Conservation (phyloP, 2,888 invertebrate genomes). For the Phalera bucephala region DNA sequence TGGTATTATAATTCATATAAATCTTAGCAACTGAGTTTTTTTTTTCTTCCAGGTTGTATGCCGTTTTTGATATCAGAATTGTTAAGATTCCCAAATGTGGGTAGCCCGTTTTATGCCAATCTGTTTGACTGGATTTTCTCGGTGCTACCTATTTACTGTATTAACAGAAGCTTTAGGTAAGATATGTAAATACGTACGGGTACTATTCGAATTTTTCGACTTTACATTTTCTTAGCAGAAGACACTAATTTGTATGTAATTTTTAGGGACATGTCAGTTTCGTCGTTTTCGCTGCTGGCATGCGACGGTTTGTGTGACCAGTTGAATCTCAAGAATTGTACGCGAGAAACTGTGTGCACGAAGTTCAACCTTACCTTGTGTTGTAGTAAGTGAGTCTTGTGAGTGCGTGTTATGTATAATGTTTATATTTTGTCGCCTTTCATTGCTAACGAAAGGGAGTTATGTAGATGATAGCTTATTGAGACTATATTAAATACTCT, state of each 20-base stretch:
- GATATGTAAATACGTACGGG: too few species aligned
- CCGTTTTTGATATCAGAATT: constrained; percentile 88
- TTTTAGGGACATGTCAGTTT: constrained; percentile 72
- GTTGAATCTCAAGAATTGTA: constrained; percentile 58
- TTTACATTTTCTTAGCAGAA: background rate
- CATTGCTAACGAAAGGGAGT: too few species aligned
- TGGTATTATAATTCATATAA: too few species aligned
- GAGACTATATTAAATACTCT: too few species aligned
- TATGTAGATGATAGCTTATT: too few species aligned
- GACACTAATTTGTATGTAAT: too few species aligned
- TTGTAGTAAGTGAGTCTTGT: constrained; percentile 76
- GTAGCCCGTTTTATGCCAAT: constrained; percentile 84
- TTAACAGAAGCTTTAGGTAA: constrained; percentile 74
- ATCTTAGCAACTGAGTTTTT: too few species aligned
- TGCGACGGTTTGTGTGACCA: constrained; percentile 65
- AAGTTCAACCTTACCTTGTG: constrained; percentile 64
- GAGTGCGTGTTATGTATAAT: constrained; percentile 23
- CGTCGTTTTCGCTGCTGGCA: constrained; percentile 61
- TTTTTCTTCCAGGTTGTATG: constrained; percentile 84
- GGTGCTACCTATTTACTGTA: constrained; percentile 85
- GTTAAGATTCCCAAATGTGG: constrained; percentile 85
- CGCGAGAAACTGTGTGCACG: constrained; percentile 60
- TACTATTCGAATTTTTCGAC: too few species aligned
- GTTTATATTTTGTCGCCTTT: too few species aligned
- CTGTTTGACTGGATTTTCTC: constrained; percentile 88